These are phyloP conservation scores for Clavelina lepadiformis DNA, from an alignment of 23 tunicate species.

Conservation along the genomic window DNA sequence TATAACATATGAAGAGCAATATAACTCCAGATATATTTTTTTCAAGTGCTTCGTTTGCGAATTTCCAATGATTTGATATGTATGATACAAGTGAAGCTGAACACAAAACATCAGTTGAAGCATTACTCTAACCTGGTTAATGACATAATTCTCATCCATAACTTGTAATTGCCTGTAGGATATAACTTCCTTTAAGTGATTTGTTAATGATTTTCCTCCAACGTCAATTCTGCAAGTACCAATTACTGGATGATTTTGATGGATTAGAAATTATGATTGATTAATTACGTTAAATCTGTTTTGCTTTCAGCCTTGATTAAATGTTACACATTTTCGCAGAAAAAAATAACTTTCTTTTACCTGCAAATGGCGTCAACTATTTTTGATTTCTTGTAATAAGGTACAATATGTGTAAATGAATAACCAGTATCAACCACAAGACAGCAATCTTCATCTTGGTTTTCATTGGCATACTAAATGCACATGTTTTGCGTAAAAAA, in stretches of 20 bases:
- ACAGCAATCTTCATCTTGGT: constrained; percentile 78
- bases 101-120: too few relatives aligned
- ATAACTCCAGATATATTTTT: too few relatives aligned
- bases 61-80: too few relatives aligned
- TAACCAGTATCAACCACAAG: constrained; percentile 89
- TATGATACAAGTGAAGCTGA: too few relatives aligned
- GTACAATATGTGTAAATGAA: constrained; percentile 97
- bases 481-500: background rate
- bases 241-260: too few relatives aligned
- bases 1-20: too few relatives aligned
- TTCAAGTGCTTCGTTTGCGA: too few relatives aligned
- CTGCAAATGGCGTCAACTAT: constrained; percentile 66
- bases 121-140: constrained; percentile 70
- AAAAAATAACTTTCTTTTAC: constrained; percentile 7
- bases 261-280: too few relatives aligned
- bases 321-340: too few relatives aligned
- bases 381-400: constrained; percentile 67
- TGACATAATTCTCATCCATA: constrained; percentile 98
- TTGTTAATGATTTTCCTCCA: constrained; percentile 94
- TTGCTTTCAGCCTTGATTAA: too few relatives aligned
- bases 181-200: constrained; percentile 92
- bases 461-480: constrained; percentile 37
- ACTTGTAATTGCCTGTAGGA: constrained; percentile 94
- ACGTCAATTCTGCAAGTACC: constrained; percentile 75
- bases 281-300: too few relatives aligned